Percentiles rank a stretch among this genome's conserved stretches.
Evolutionary conservation across 2,888 invertebrate genomes (phyloP).

Genomic region (Lysandra bellargus): DNA sequence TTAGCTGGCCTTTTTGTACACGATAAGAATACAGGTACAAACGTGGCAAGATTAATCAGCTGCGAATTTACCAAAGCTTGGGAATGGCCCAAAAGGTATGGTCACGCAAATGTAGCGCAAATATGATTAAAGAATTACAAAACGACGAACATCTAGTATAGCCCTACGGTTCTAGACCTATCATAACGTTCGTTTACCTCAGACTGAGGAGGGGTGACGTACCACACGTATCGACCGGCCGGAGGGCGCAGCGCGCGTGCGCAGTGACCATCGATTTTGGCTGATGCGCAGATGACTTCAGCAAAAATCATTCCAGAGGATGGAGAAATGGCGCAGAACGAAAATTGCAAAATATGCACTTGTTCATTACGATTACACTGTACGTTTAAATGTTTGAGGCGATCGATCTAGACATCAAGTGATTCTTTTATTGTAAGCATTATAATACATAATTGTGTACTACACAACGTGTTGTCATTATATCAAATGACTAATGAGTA

Average conservation of each 20-base stretch:
- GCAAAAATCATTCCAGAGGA: conserved; percentile 21
- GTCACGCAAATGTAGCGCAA: conserved; percentile 20
- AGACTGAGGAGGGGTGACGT: conserved; percentile 60
- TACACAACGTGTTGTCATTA: too few species aligned
- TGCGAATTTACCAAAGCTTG: conserved; percentile 1
- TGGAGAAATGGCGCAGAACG: conserved; percentile 9
- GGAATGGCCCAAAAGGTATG: neutral
- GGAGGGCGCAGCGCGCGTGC: conserved; percentile 50
- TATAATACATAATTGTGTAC: neutral
- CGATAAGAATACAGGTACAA: neutral
- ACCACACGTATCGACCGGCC: conserved; percentile 53
- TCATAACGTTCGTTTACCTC: conserved; percentile 75
- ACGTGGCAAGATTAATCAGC: neutral
- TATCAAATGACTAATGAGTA: neutral
- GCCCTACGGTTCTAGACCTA: conserved; percentile 59
- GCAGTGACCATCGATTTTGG: conserved; percentile 51
- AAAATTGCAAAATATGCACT: neutral
- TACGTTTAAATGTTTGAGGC: neutral
- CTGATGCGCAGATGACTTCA: conserved; percentile 36
- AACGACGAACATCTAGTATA: neutral
- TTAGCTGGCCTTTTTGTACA: too few species aligned
- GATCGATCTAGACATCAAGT: neutral
- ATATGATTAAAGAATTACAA: neutral
- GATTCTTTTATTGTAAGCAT: neutral
- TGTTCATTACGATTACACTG: neutral